These are phyloP conservation scores for Apteryx owenii DNA, from an alignment of 2,113 vertebrate genomes.

Conservation along the genomic window DNA sequence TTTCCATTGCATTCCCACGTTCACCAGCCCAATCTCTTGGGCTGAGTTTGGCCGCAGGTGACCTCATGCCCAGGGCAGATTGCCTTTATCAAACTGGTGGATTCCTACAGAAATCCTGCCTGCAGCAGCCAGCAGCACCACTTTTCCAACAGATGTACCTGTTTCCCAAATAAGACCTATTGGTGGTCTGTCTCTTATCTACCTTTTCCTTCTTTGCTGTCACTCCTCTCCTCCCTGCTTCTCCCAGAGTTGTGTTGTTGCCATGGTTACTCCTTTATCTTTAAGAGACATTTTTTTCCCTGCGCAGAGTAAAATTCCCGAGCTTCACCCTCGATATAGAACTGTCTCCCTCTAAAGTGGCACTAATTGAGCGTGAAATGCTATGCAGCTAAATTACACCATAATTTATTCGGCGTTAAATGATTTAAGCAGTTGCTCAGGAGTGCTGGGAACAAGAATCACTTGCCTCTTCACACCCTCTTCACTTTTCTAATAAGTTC, in stretches of 20 bases:
- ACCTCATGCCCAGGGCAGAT: fast-evolving
- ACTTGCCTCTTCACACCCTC: slow-evolving; percentile 4
- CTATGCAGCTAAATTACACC: slow-evolving; percentile 56
- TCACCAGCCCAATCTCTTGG: fast-evolving
- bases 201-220: slow-evolving; percentile 2
- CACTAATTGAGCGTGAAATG: slow-evolving; percentile 74
- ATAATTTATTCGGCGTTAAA: slow-evolving; percentile 67
- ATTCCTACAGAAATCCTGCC: not conserved
- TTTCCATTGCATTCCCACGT: not conserved
- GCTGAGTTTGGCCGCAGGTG: not conserved
- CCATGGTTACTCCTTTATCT: slow-evolving; percentile 59
- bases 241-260: slow-evolving; percentile 13
- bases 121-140: not conserved
- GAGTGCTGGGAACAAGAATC: slow-evolving; percentile 17
- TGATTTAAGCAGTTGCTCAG: slow-evolving; percentile 49
- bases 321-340: slow-evolving; percentile 7
- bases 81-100: not conserved
- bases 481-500: not conserved
- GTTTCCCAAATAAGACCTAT: not conserved
- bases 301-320: not conserved
- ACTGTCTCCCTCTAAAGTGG: slow-evolving; percentile 46
- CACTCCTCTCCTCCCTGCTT: not conserved
- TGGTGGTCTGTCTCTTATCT: not conserved
- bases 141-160: not conserved
- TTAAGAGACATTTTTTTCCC: not conserved